A percentile compares a stretch with the other conserved stretches of the same genome.
phyloP scores from a whole-genome alignment of 1,140 invertebrate species.

The Thalassaphorura encarpata region DNA sequence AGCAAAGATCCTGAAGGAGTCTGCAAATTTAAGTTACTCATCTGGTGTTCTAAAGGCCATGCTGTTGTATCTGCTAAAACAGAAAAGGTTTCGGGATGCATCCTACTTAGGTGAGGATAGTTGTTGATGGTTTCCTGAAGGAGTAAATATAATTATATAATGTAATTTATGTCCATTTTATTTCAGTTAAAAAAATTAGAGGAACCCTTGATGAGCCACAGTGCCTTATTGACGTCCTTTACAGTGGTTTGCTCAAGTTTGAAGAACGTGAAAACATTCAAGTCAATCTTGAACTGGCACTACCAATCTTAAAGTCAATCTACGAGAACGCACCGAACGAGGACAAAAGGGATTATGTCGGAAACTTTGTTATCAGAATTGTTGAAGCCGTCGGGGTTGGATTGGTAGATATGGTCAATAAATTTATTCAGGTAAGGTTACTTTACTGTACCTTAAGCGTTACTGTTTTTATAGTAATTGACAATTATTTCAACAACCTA shows the following conservation, averaged over 20 bases:
- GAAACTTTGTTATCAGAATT: constrained; percentile 3
- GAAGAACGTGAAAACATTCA: not conserved
- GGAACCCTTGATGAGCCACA: not conserved
- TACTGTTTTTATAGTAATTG: no score
- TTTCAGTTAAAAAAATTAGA: not conserved
- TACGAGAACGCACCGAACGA: not conserved
- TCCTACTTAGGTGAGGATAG: constrained; percentile 3
- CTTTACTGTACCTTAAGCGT: no score
- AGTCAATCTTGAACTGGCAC: not conserved
- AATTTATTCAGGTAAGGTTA: not conserved
- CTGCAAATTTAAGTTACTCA: not conserved
- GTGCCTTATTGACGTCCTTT: not conserved
- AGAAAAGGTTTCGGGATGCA: constrained; percentile 2
- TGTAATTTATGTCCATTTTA: constrained; percentile 5
- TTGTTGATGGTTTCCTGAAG: not conserved
- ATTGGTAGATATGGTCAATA: not conserved
- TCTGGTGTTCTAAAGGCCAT: constrained; percentile 18
- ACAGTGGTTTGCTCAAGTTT: not conserved
- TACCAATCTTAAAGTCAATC: constrained; percentile 5
- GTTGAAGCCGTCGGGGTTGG: constrained; percentile 7
- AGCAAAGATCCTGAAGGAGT: constrained; percentile 5
- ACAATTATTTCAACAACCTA: no score
- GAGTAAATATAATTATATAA: constrained; percentile 2
- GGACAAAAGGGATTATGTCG: constrained; percentile 10
- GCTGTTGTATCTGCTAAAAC: constrained; percentile 2